Conservation (phyloP, 2,797 vertebrate species). For the Gadopsis bispinosus region DNA sequence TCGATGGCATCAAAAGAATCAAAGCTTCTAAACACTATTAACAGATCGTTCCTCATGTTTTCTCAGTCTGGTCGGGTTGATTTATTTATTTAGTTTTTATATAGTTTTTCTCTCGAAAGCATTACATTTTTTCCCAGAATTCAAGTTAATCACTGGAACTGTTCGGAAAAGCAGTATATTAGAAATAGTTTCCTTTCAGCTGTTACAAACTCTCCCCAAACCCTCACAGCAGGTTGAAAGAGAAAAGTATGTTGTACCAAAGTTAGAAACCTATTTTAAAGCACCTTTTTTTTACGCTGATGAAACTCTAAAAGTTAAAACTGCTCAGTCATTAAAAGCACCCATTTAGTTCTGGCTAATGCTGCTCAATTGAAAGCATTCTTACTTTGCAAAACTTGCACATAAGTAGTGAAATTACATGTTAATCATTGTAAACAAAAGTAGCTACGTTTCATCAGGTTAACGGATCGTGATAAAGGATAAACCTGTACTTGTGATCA, state of each 20-base stretch:
- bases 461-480: neutral
- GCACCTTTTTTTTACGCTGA: neutral
- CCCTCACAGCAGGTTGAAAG: slow-evolving; percentile 15
- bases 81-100: slow-evolving; percentile 5
- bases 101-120: slow-evolving; percentile 33
- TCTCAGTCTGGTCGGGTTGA: slow-evolving; percentile 34
- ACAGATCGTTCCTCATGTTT: slow-evolving; percentile 49
- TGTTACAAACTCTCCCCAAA: slow-evolving; percentile 12
- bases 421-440: neutral
- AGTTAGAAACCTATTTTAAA: slow-evolving; percentile 9
- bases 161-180: slow-evolving; percentile 27
- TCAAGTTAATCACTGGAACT: slow-evolving; percentile 57
- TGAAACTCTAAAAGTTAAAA: neutral
- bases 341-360: neutral
- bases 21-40: slow-evolving; percentile 52
- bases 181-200: slow-evolving; percentile 43
- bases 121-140: slow-evolving; percentile 43
- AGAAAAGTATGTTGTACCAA: slow-evolving; percentile 1
- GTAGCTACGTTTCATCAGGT: neutral
- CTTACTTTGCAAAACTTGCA: neutral
- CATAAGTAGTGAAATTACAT: neutral
- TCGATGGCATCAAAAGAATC: slow-evolving; percentile 40
- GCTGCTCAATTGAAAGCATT: neutral
- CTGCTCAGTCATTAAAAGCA: slow-evolving; percentile 3
- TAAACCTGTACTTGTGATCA: too few species aligned